Base-by-base conservation (phyloP, 2,797 vertebrate species). In the Siniperca obscura region DNA sequence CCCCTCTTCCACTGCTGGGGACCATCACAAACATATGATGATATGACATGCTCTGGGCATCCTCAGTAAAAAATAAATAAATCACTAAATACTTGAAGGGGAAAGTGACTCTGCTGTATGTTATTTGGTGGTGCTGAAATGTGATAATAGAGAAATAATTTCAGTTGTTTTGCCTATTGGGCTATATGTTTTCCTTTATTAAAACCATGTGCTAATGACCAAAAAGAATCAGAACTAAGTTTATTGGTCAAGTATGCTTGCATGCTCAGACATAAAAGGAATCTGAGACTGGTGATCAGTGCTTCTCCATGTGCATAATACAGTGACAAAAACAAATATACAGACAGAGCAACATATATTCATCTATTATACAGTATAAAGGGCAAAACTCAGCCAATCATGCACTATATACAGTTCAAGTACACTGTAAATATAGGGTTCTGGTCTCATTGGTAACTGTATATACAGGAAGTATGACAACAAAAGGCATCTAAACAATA, bases 1-100 rank as follows among this genome's bases (percentile, higher is more conserved):
- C 30, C 61, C 55, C 19, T 48, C 70, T 68, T 21, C 16, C 46
- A 53, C 78, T 82, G 70, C 67, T 73, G 62, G 62, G 46, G 30
- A 76, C 61, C 57, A 60, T 84, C 65, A 65, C 60, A 81, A 61
- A 82, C 77, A 82, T 53, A 59, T 56, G 59, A 78, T 65, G 74
- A 83, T 82, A 25, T 46, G 71, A 80, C 72, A 66, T 44, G 66
- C 76, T 81, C 30, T 46, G 73, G 66, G 81, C 38, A 27, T 50
- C 46, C 38, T 67, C 40, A 53, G 72, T 46, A 61, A 69, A 88
- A 84, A 71, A 60, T 82, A 66, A 80, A 84, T 78, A 66, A 80
- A 84, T 78, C n/a, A 16, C n/a, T 78, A 70, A 86, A 84, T 64
- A 72, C 57, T 57, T 57, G 21, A 75, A 73, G n/a, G 17, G 48